These are phyloP conservation scores for Oncorhynchus nerka DNA, from an alignment of 2,113 vertebrate species.

Conservation along the genomic window DNA sequence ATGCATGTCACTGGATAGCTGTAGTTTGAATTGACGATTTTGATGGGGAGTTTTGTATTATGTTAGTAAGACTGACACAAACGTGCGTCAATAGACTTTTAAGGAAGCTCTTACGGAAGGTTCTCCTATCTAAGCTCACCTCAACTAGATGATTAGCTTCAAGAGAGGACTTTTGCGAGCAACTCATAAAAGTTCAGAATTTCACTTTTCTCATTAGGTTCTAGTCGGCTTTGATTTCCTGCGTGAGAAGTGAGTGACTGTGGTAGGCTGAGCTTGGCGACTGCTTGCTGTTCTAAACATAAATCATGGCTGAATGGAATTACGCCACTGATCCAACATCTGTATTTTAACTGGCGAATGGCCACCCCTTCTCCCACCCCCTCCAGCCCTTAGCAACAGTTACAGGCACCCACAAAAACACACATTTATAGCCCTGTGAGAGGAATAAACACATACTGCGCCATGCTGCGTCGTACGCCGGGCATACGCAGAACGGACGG, in stretches of 20 bases:
- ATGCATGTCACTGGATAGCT: too few species aligned
- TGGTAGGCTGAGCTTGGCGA: conserved; percentile 62
- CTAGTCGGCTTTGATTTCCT: conserved; percentile 78
- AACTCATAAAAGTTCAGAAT: conserved; percentile 73
- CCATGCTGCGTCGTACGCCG: conserved; percentile 27
- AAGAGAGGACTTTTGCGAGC: conserved; percentile 54
- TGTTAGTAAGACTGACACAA: too few species aligned
- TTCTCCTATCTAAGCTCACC: conserved; percentile 29
- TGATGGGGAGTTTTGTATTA: too few species aligned
- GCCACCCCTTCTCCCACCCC: conserved; percentile 43
- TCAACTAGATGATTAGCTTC: conserved; percentile 66
- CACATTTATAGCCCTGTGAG: conserved; percentile 57
- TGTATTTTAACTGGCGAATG: conserved; percentile 77
- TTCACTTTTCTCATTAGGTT: conserved; percentile 80
- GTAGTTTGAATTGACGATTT: too few species aligned
- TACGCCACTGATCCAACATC: conserved; percentile 74
- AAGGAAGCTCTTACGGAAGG: too few species aligned
- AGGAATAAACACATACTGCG: conserved; percentile 45
- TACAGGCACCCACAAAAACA: conserved; percentile 62
- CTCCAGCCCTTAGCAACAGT: conserved; percentile 62
- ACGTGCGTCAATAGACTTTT: too few species aligned
- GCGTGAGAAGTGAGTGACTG: conserved; percentile 50
- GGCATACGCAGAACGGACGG: conserved; percentile 41
- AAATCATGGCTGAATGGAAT: conserved; percentile 79
- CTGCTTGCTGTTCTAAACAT: conserved; percentile 72